Percentiles rank a stretch among this genome's conserved stretches.
phyloP scores from a whole-genome alignment of 2,888 invertebrate genomes.

The Chaetoderma sp. region DNA sequence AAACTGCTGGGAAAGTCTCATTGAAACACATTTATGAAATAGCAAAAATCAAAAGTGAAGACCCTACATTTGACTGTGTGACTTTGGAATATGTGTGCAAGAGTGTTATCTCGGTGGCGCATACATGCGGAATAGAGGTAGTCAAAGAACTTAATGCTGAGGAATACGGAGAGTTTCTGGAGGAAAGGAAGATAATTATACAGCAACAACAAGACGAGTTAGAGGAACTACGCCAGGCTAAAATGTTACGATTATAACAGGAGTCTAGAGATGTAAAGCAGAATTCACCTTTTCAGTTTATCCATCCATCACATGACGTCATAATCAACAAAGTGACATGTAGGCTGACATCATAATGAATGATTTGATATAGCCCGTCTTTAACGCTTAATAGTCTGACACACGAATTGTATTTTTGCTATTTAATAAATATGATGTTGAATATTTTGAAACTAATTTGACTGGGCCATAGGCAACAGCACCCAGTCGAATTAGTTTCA shows the following conservation, averaged over 20 bases:
- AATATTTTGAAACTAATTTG: too few species aligned
- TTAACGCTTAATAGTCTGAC: too few species aligned
- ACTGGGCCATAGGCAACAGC: too few species aligned
- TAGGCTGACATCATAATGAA: too few species aligned
- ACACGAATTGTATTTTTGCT: too few species aligned
- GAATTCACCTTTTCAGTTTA: too few species aligned
- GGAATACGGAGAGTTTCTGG: conserved; percentile 84
- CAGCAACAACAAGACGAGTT: conserved; percentile 82
- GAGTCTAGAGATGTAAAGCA: too few species aligned
- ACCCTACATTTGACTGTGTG: conserved; percentile 73
- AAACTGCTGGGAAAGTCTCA: conserved; percentile 89
- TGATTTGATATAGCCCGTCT: too few species aligned
- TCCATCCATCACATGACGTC: too few species aligned
- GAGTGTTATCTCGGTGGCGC: conserved; percentile 82
- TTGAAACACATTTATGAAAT: conserved; percentile 98
- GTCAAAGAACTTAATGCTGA: conserved; percentile 81
- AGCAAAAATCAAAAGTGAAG: conserved; percentile 92
- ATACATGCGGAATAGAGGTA: conserved; percentile 86
- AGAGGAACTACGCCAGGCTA: conserved; percentile 88
- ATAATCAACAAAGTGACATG: too few species aligned
- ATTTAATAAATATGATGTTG: too few species aligned
- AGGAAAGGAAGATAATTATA: conserved; percentile 79
- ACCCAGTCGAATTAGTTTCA: too few species aligned
- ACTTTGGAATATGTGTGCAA: conserved; percentile 76
- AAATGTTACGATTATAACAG: conserved; percentile 81